Conservation (phyloP, 2,113 vertebrate species). For the Piliocolobus tephrosceles region DNA sequence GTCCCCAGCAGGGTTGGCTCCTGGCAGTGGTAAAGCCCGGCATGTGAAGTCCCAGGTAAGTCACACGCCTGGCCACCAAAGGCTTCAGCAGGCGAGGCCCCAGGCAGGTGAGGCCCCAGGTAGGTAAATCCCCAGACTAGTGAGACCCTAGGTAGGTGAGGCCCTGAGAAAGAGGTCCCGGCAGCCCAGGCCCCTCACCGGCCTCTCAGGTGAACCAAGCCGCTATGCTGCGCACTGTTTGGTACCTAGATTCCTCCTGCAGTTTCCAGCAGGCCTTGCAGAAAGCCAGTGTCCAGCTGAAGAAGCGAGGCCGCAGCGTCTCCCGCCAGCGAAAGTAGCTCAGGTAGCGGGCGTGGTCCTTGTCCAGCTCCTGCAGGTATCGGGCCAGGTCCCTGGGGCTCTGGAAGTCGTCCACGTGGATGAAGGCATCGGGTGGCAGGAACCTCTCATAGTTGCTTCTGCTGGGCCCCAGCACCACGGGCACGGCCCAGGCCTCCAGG, state of each 20-base stretch:
- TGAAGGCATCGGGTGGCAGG: slow-evolving; percentile 85
- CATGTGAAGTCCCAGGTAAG: not conserved
- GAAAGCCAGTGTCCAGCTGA: not conserved
- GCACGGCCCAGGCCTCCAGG: slow-evolving; percentile 76
- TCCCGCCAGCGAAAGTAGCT: slow-evolving; percentile 83
- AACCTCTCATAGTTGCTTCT: slow-evolving; percentile 81
- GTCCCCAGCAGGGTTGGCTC: not conserved
- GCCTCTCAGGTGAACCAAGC: slow-evolving; percentile 47
- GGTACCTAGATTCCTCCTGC: not conserved
- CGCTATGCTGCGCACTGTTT: rapidly evolving
- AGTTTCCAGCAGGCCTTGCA: slow-evolving; percentile 54
- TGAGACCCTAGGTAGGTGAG: not conserved
- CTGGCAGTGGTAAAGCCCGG: too few relatives aligned
- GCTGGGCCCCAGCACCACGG: slow-evolving; percentile 84
- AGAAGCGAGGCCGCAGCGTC: not conserved
- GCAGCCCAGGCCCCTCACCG: not conserved
- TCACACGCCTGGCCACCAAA: not conserved
- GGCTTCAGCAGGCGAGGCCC: not conserved
- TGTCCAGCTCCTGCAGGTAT: slow-evolving; percentile 76
- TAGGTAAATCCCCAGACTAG: not conserved
- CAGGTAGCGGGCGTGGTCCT: slow-evolving; percentile 71
- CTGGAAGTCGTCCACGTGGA: slow-evolving; percentile 86
- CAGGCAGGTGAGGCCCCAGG: not conserved
- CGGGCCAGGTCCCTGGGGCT: slow-evolving; percentile 68
- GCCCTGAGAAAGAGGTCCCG: not conserved